These are phyloP conservation scores for Oncorhynchus kisutch DNA, from an alignment of 2,113 vertebrate species.

Conservation along the genomic window DNA sequence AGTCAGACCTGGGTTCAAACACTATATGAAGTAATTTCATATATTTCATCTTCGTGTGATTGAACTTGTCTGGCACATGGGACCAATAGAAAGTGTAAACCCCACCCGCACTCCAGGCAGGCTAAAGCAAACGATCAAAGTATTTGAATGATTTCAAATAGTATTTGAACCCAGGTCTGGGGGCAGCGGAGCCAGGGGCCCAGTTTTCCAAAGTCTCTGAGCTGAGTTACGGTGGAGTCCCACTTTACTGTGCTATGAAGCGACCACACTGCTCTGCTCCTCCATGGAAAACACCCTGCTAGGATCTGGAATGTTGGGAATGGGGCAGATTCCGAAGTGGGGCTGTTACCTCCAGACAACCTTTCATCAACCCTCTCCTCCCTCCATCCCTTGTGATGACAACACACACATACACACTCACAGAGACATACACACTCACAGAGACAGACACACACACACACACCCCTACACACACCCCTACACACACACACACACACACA, in stretches of 20 bases:
- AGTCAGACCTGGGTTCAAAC: not conserved
- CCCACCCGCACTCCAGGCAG: too few relatives aligned
- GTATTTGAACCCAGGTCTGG: not conserved
- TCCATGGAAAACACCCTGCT: slow-evolving; percentile 29
- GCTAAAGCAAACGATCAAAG: too few relatives aligned
- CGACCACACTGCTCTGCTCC: slow-evolving; percentile 25
- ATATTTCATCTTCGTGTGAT: not conserved
- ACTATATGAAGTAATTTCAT: too few relatives aligned
- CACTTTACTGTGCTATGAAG: not conserved
- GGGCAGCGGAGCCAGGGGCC: not conserved
- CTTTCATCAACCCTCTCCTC: slow-evolving; percentile 29
- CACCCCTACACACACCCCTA: slow-evolving; percentile 10
- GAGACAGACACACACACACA: not conserved
- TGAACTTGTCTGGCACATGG: not conserved
- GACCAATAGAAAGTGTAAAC: too few relatives aligned
- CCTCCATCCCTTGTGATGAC: not conserved
- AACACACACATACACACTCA: slow-evolving; percentile 28
- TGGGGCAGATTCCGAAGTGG: slow-evolving; percentile 51
- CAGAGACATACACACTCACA: not conserved
- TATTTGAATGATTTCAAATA: too few relatives aligned
- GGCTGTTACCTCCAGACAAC: slow-evolving; percentile 46
- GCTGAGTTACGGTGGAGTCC: not conserved
- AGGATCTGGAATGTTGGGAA: slow-evolving; percentile 55
- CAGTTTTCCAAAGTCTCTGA: slow-evolving; percentile 24
- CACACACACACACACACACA: slow-evolving; percentile 4